A percentile compares a stretch with the other conserved stretches of the same genome.
Conservation (phyloP, 1,140 invertebrate genomes). For the Cyclargus thomasi region DNA sequence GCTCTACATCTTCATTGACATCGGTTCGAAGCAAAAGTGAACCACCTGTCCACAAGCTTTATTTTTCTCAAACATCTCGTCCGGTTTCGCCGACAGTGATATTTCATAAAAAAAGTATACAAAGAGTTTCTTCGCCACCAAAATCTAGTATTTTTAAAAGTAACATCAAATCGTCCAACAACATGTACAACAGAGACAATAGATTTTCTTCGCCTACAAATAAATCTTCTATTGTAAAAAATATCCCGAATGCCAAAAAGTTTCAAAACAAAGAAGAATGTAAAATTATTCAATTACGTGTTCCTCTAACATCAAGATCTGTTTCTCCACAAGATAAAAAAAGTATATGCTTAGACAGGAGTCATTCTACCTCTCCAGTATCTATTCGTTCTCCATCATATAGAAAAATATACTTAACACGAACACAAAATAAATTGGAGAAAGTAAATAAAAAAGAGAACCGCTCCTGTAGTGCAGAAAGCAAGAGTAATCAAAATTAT, state of each 20-base stretch:
- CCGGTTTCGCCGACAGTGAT: conserved; percentile 47
- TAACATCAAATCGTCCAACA: conserved; percentile 30
- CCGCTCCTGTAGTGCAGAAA: conserved; percentile 79
- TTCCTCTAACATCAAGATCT: conserved; percentile 57
- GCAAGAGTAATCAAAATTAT: conserved; percentile 62
- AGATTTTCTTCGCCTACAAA: conserved; percentile 34
- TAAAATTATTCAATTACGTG: conserved; percentile 48
- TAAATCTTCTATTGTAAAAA: conserved; percentile 11
- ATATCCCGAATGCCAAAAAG: conserved; percentile 2
- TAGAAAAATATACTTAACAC: conserved; percentile 77
- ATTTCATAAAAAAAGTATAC: conserved; percentile 43
- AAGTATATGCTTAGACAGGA: conserved; percentile 41
- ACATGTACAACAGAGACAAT: neutral
- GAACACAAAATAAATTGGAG: conserved; percentile 57
- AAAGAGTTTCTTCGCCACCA: conserved; percentile 25
- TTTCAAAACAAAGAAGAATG: conserved; percentile 22
- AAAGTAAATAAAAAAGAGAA: conserved; percentile 52
- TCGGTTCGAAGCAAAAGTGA: conserved; percentile 74
- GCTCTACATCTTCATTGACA: conserved; percentile 53
- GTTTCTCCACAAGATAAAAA: conserved; percentile 59
- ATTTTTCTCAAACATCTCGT: conserved; percentile 67
- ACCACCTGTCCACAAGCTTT: conserved; percentile 69
- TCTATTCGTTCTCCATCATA: conserved; percentile 79
- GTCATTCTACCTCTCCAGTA: conserved; percentile 73
- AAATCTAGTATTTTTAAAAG: conserved; percentile 45